Evolutionary conservation across 2,113 vertebrate genomes (phyloP), one percentile per base, ranked within the genome.

Genomic region (Dissostichus mawsoni): DNA sequence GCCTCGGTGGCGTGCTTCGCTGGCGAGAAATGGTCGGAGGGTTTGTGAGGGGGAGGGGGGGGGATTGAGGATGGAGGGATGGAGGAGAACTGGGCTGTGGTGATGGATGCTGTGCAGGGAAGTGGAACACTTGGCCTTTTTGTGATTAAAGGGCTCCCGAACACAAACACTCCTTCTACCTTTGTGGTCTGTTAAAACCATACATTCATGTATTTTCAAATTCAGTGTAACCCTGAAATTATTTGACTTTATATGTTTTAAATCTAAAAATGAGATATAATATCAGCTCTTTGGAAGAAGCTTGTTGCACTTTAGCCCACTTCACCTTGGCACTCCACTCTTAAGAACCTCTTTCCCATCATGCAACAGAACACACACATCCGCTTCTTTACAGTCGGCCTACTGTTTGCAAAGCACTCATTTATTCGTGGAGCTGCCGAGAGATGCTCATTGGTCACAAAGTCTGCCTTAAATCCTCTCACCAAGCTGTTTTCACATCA

Each of bases 1-100:
- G 86, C 92, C 62, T 89, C 65, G 29, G 87, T 89, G 88, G 90
- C 87, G 84, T 87, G 90, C 89, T 88, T 86, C 82, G 80, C 85
- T 92, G 87, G 92, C 86, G 88, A 84, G 87, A 86, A 89, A 90
- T 88, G 25, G 51, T 81, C 80, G 74, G 61, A 73, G 55, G 41
- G 41, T 59, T 70, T 63, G 48, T 56, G 62, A 8, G 25, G 5
- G 4, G 5, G 45, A 23, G 45, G 29, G 68, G 76, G 55, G 76
- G 61, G 75, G 72, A 80, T 84, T 77, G 85, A 81, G 76, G 85
- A 77, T 76, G 78, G 73, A 84, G 74, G 73, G 63, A 20, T 20
- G 65, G 74, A 48, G 71, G 77, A 56, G 75, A 71, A 72, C 69
- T 68, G 66, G 75, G 74, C 76, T 78, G 82, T 55, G 55, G 68